Evolutionary conservation across 1,140 invertebrate species (phyloP).

Genomic region (Panagrolaimus sp.): DNA sequence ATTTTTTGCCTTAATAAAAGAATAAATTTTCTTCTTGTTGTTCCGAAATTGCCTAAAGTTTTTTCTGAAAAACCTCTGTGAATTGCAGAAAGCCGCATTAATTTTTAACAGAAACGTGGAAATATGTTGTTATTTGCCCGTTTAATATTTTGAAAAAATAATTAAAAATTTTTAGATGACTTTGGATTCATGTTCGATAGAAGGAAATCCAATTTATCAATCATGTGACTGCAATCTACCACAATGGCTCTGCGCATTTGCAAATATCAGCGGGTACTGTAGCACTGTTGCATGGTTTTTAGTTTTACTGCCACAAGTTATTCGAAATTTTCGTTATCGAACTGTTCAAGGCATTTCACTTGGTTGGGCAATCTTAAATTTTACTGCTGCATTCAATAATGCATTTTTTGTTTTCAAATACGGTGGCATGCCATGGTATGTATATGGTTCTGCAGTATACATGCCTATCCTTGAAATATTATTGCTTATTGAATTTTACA

Average conservation of each 20-base stretch:
- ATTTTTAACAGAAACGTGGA: too few relatives aligned
- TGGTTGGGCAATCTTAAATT: slow-evolving; percentile 31
- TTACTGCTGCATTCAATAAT: slow-evolving; percentile 47
- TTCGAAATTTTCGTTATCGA: slow-evolving; percentile 46
- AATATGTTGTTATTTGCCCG: too few relatives aligned
- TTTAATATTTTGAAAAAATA: too few relatives aligned
- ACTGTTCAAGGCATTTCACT: slow-evolving; percentile 34
- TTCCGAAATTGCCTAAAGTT: too few relatives aligned
- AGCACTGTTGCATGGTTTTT: slow-evolving; percentile 47
- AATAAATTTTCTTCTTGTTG: too few relatives aligned
- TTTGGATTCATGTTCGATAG: too few relatives aligned
- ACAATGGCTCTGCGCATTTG: slow-evolving; percentile 34
- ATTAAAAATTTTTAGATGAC: too few relatives aligned
- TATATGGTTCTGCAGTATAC: slow-evolving; percentile 13
- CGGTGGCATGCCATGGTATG: slow-evolving; percentile 38
- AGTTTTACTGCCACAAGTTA: slow-evolving; percentile 46
- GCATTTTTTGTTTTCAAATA: slow-evolving; percentile 46
- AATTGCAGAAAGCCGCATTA: too few relatives aligned
- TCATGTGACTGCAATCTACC: slow-evolving; percentile 43
- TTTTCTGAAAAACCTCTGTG: too few relatives aligned
- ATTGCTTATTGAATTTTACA: slow-evolving; percentile 15
- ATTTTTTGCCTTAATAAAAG: too few relatives aligned
- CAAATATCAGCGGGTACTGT: slow-evolving; percentile 39
- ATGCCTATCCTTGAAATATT: slow-evolving; percentile 10
- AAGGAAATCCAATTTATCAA: slow-evolving; percentile 10